These are phyloP conservation scores for Ciconia stormi DNA, from an alignment of 2,113 vertebrate genomes.

Conservation along the genomic window DNA sequence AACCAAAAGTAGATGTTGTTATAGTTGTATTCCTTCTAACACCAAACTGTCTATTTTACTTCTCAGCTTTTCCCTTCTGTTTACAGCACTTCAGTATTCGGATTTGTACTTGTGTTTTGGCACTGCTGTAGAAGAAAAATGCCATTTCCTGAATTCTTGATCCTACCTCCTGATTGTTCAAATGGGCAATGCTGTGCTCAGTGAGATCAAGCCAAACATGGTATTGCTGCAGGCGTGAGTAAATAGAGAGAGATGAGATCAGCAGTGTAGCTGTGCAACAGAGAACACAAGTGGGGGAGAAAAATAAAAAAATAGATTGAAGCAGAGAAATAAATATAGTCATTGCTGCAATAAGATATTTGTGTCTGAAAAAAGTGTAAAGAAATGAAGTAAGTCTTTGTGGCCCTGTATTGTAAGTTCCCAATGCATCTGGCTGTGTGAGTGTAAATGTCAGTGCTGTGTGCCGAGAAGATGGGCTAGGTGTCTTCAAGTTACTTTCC, in stretches of 20 bases:
- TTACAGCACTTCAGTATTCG: not conserved
- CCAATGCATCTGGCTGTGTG: accelerated
- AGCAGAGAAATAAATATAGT: not conserved
- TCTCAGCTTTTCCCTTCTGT: not conserved
- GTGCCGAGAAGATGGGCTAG: not conserved
- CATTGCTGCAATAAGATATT: not conserved
- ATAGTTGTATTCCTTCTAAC: not conserved
- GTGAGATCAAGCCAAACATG: not conserved
- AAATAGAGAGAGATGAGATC: not conserved
- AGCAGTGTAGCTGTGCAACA: not conserved
- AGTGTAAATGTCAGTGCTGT: not conserved
- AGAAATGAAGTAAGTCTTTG: not conserved
- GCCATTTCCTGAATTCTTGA: not conserved
- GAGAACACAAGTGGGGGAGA: not conserved
- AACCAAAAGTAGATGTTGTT: not conserved
- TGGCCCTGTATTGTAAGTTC: not conserved
- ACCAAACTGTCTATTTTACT: not conserved
- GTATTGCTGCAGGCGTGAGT: not conserved
- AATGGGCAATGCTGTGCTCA: not conserved
- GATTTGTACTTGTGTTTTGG: not conserved
- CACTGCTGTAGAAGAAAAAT: not conserved
- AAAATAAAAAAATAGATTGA: not conserved
- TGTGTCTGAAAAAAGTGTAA: not conserved
- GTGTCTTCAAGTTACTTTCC: not conserved
- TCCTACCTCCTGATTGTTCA: not conserved